phyloP scores from a whole-genome alignment of 2,113 vertebrate genomes.

The Cacatua alba region DNA sequence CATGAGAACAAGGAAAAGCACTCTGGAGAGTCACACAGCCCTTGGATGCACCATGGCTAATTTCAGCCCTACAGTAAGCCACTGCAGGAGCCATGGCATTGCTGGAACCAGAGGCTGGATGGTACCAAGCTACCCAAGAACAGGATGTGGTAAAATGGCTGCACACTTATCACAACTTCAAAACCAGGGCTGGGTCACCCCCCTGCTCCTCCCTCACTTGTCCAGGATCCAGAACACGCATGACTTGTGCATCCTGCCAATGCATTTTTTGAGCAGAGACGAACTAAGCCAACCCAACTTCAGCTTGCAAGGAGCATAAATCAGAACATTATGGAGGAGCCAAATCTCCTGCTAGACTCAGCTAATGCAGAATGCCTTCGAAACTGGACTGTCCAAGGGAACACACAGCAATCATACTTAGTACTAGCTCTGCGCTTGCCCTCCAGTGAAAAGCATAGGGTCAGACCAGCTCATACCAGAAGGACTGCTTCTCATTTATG shows the following conservation, averaged over 20 bases:
- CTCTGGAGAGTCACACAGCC: neutral
- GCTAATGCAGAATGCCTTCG: neutral
- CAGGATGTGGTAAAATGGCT: neutral
- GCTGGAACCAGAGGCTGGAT: neutral
- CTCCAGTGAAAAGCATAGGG: neutral
- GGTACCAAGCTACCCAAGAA: neutral
- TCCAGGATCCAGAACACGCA: neutral
- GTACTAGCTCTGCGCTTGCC: neutral
- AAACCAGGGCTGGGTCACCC: neutral
- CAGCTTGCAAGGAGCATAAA: neutral
- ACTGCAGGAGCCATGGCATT: neutral
- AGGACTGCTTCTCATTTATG: neutral
- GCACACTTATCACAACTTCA: neutral
- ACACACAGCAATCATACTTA: neutral
- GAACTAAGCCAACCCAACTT: neutral
- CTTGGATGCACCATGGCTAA: neutral
- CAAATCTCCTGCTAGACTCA: neutral
- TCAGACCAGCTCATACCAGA: neutral
- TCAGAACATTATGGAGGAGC: neutral
- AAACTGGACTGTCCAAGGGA: neutral
- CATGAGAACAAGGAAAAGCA: neutral
- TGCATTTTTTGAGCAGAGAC: neutral
- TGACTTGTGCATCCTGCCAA: neutral
- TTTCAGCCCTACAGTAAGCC: neutral
- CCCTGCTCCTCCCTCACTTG: neutral